Evolutionary conservation across 2,797 vertebrate genomes (phyloP).

Genomic region (Tamandua tetradactyla): DNA sequence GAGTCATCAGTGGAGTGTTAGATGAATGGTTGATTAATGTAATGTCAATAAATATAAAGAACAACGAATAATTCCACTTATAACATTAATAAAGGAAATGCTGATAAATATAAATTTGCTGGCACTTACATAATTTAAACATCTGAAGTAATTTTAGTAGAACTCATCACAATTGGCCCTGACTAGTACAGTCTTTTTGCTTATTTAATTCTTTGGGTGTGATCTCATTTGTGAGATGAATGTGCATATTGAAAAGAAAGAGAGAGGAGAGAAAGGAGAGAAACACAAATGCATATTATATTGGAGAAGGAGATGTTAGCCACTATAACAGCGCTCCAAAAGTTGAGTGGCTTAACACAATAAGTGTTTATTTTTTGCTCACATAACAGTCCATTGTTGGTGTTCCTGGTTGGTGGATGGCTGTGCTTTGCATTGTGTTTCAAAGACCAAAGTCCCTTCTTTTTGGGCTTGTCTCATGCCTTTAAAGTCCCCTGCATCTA

Average conservation of each 20-base stretch:
- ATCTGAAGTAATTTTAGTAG: background rate
- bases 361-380: background rate
- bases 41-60: background rate
- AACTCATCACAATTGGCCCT: background rate
- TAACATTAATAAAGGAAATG: background rate
- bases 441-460: background rate
- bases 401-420: background rate
- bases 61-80: background rate
- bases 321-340: background rate
- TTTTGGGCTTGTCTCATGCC: background rate
- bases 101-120: background rate
- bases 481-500: background rate
- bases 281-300: background rate
- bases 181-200: background rate
- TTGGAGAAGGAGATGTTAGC: background rate
- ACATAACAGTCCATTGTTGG: background rate
- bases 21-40: background rate
- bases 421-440: background rate
- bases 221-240: background rate
- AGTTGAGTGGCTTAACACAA: background rate
- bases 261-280: background rate
- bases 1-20: background rate
- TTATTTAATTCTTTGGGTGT: slow-evolving; percentile 3
- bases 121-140: background rate
- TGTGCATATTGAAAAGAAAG: background rate